phyloP scores from a whole-genome alignment of 2,888 invertebrate genomes.

The Mactromeris polynyma region DNA sequence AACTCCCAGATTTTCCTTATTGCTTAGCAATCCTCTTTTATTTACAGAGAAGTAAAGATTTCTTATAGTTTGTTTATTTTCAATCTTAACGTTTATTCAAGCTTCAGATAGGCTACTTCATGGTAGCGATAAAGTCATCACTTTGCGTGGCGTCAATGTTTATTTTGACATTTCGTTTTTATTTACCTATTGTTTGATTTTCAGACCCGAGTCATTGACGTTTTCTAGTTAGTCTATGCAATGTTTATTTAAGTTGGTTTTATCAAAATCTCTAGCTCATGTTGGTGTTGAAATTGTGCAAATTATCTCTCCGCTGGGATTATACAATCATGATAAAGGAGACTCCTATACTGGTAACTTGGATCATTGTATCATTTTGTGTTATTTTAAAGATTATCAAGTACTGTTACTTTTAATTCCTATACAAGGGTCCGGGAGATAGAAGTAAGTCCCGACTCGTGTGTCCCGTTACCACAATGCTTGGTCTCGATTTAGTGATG shows the following conservation, averaged over 20 bases:
- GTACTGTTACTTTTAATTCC: not conserved
- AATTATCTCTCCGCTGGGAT: slow-evolving; percentile 35
- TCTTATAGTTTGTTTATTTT: slow-evolving; percentile 54
- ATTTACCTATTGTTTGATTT: slow-evolving; percentile 37
- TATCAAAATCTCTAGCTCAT: slow-evolving; percentile 26
- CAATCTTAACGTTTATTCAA: slow-evolving; percentile 34
- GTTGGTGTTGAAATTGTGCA: slow-evolving; percentile 44
- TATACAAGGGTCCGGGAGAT: not conserved
- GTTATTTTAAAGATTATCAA: slow-evolving; percentile 19
- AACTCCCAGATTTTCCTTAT: slow-evolving; percentile 21
- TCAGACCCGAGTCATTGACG: slow-evolving; percentile 23
- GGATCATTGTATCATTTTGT: not conserved
- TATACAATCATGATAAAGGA: not conserved
- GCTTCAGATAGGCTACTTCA: slow-evolving; percentile 34
- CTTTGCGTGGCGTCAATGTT: slow-evolving; percentile 39
- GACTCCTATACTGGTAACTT: not conserved
- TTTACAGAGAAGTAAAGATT: slow-evolving; percentile 32
- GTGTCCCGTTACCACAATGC: not conserved
- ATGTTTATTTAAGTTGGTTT: slow-evolving; percentile 41
- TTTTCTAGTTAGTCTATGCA: not conserved
- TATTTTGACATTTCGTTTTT: slow-evolving; percentile 57
- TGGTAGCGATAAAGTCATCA: slow-evolving; percentile 39
- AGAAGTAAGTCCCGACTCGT: not conserved
- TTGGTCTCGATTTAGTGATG: not conserved
- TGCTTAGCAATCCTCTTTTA: slow-evolving; percentile 48